A percentile compares a stretch with the other conserved stretches of the same genome.
Conservation (phyloP, 92 coral and sea anemone species). For the Zoanthus gigantus region DNA sequence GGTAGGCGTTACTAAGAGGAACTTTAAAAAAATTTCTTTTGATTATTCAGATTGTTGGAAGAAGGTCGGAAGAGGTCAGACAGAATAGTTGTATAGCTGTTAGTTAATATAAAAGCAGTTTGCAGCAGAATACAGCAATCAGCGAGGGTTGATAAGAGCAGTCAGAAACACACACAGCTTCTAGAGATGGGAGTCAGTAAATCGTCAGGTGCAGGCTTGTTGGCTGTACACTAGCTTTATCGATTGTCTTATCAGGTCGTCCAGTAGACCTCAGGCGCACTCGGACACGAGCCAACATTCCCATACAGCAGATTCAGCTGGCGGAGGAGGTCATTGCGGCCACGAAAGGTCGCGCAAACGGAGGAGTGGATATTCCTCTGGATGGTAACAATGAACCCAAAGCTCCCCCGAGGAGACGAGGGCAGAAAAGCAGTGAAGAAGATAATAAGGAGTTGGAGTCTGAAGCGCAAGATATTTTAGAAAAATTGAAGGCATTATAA, state of each 20-base stretch:
- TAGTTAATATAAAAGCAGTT: background rate
- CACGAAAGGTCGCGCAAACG: constrained; percentile 54
- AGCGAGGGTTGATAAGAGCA: background rate
- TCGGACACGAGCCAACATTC: constrained; percentile 96
- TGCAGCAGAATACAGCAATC: background rate
- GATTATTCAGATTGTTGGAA: background rate
- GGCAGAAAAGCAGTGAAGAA: constrained; percentile 51
- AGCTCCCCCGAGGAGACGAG: constrained; percentile 81
- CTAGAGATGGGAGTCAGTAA: background rate
- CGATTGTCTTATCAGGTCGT: constrained; percentile 63
- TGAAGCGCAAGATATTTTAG: constrained; percentile 89
- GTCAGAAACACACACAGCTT: background rate
- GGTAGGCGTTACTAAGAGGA: background rate
- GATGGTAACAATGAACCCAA: constrained; percentile 69
- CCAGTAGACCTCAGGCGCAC: constrained; percentile 92
- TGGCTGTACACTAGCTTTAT: background rate
- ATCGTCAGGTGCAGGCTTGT: background rate
- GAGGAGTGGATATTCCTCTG: constrained; percentile 57
- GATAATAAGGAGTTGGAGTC: constrained; percentile 67
- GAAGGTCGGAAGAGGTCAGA: background rate
- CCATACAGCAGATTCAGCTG: constrained; percentile 85
- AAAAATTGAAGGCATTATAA: constrained; percentile 81
- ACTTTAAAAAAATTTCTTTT: background rate
- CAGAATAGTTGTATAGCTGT: background rate
- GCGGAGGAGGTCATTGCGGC: constrained; percentile 69